Base-by-base conservation (phyloP, 1,140 invertebrate genomes). In the Drosophila melanogaster region DNA sequence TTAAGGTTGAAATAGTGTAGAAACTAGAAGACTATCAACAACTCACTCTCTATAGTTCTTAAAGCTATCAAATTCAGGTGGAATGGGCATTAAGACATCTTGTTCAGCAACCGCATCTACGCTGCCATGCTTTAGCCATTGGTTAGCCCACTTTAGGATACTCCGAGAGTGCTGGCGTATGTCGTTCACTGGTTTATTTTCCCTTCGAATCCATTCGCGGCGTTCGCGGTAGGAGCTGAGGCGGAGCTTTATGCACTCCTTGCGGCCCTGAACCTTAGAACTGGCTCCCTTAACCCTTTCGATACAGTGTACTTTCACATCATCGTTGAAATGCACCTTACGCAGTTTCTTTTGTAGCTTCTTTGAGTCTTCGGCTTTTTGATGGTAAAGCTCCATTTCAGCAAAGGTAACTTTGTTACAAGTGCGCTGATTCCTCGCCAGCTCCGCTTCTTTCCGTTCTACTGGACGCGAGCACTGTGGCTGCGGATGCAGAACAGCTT, bases 381-480 rank as follows among this genome's bases (percentile, higher is more conserved):
- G 7, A 2, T 1, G 26, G 19, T 66, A 14, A 0, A 7, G 64
- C 7, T 91, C 77, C 90, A 91, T 87, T 3, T 69, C 69, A 0
- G 81, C 85, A 51, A 91, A 91, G 15, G 72, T 87, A 1, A 85
- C 81, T 1, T 84, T 84, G 57, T 91, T 91, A 15, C 74, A 85
- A 26, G 89, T 90, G 7, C 83, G 66, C 50, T 65, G 62, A 47
- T 58, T 84, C 12, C 90, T 78, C 0, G 81, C 71, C 6, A 11
- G 11, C 37, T 75, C 47, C 0, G 73, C 81, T 0, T 65, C 75
- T 15, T 71, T 84, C 1, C 85, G 74, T 33, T 86, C 79, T 6
- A 43, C 17, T 0, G 61, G 57, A 11, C 75, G 75, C 3, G 35
- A 24, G 8, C 0, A 17, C 4, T 22, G 73, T 0, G 14, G 33